phyloP scores from a whole-genome alignment of 2,113 vertebrate species.

The Mobula birostris region DNA sequence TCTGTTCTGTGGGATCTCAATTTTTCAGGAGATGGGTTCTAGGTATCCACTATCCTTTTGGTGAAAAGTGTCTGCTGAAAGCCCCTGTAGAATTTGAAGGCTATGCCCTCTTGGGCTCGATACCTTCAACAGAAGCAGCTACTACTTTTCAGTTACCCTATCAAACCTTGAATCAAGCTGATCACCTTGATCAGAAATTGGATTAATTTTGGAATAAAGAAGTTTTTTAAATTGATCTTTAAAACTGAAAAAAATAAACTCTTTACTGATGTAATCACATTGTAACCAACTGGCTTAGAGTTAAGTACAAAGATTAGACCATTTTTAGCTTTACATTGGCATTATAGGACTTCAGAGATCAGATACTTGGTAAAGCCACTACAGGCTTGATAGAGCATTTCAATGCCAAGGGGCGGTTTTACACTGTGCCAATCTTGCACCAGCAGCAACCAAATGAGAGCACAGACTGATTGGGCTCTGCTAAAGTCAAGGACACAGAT shows the following conservation, averaged over 20 bases:
- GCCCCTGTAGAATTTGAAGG: not conserved
- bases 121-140: not conserved
- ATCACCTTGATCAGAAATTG: not conserved
- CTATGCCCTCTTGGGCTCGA: too few species aligned
- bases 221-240: too few species aligned
- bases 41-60: constrained; percentile 11
- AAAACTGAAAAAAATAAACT: not conserved
- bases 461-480: not conserved
- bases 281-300: not conserved
- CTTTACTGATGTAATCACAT: too few species aligned
- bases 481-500: not conserved
- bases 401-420: not conserved
- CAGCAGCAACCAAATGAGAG: not conserved
- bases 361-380: not conserved
- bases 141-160: not conserved
- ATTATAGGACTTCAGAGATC: not conserved
- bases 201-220: not conserved
- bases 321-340: not conserved
- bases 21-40: not conserved
- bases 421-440: not conserved
- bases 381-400: not conserved
- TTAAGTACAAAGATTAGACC: not conserved
- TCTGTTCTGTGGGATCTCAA: not conserved
- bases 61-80: not conserved
- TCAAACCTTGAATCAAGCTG: not conserved